Base-by-base conservation (phyloP, 2,797 vertebrate genomes). In the Aldrovandia affinis region DNA sequence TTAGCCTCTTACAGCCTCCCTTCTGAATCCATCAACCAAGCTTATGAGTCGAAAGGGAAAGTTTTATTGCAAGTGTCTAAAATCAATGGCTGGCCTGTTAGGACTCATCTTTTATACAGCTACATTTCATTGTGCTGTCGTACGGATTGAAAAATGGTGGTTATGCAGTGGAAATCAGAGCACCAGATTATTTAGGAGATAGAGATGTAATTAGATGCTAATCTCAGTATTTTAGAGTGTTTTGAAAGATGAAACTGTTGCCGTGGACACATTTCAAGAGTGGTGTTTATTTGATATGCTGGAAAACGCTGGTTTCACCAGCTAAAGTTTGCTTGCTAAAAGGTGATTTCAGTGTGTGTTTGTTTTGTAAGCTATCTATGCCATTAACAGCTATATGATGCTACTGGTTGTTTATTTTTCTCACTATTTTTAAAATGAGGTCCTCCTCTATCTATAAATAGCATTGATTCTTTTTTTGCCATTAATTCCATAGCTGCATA, bases 61-160 rank as follows among this genome's bases (percentile, higher is more conserved):
- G 22, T 75, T 75, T 75, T 75, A 75, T 75, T 47, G 70, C 39
- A 22, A 47, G 70, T n/a, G 42, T 36, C 39, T 75, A 44, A 75
- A 75, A 75, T 75, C 70, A 75, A 75, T 75, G 70, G 42, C 70
- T 2, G 20, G 7, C 36, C 36, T 22, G 70, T 75, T 75, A n/a
- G 70, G 25, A 75, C 70, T 44, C 65, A 39, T 70, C 70, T 47
- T 44, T 44, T 44, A 75, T n/a, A 47, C 22, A n/a, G 70, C 70
- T 20, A 44, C 70, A 75, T 75, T 42, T 75, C 70, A 75, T 44
- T 75, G 42, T 44, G 70, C 44, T 44, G 20, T 75, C 39, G 55
- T 80, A 30, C 22, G 18, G 78, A 8, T 30, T 79, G n/a, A 47
- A 57, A 80, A 75, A 39, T 47, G 30, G 28, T 80, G 78, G n/a